phyloP scores from a whole-genome alignment of 2,888 invertebrate genomes.

The Linnaemya tessellans region DNA sequence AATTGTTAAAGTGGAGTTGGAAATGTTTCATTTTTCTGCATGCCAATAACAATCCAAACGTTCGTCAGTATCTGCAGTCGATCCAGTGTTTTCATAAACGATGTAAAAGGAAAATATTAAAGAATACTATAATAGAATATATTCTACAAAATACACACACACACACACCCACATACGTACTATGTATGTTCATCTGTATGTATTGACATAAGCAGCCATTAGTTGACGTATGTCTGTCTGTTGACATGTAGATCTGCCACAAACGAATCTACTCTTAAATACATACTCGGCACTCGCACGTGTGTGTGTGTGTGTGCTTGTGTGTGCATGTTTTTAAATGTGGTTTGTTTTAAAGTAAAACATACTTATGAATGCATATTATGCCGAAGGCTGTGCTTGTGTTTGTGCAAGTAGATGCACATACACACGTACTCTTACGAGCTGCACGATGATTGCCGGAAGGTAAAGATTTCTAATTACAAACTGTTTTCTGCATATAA shows the following conservation, averaged over 20 bases:
- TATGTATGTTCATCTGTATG: not conserved
- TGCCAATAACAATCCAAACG: not conserved
- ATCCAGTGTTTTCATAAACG: constrained; percentile 13
- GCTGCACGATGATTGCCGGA: constrained; percentile 67
- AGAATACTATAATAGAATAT: constrained; percentile 23
- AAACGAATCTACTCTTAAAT: not conserved
- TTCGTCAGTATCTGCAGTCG: no score
- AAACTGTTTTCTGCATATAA: constrained; percentile 70
- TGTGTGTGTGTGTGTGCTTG: not conserved
- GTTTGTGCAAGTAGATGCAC: not conserved
- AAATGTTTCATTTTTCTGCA: constrained; percentile 19
- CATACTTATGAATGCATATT: not conserved
- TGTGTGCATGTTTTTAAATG: not conserved
- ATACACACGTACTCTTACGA: constrained; percentile 8
- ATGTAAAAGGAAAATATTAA: constrained; percentile 17
- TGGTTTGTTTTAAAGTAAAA: constrained; percentile 7
- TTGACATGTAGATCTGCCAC: not conserved
- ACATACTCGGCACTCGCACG: not conserved
- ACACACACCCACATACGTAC: not conserved
- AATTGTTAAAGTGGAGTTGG: constrained; percentile 16
- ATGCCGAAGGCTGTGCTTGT: not conserved
- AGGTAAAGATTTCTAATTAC: constrained; percentile 73
- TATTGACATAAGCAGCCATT: not conserved
- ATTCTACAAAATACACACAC: constrained; percentile 5
- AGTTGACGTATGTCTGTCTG: no score